These are phyloP conservation scores for Bicyclus anynana DNA, from an alignment of 1,140 invertebrate genomes.

Conservation along the genomic window DNA sequence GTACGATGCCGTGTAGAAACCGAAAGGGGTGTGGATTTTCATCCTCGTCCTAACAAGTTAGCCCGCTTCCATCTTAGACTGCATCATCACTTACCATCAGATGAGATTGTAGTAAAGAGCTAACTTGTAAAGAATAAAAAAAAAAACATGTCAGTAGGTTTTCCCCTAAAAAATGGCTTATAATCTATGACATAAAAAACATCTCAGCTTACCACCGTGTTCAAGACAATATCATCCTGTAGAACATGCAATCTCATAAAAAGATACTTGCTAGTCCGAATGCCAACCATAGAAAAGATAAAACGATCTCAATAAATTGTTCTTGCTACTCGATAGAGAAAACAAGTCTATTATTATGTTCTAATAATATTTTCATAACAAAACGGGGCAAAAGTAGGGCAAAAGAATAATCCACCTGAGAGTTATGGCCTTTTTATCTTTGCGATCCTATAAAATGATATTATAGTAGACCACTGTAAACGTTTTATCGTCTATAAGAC, in stretches of 20 bases:
- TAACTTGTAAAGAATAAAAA: too few relatives aligned
- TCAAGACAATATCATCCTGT: too few relatives aligned
- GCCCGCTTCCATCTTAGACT: too few relatives aligned
- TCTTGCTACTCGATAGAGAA: not conserved
- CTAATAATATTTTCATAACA: slow-evolving; percentile 13
- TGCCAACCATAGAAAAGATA: not conserved
- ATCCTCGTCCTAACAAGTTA: too few relatives aligned
- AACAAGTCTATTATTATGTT: slow-evolving; percentile 5
- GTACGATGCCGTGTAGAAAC: too few relatives aligned
- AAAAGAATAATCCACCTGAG: slow-evolving; percentile 21
- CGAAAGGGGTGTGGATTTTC: too few relatives aligned
- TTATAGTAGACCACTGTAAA: slow-evolving; percentile 17
- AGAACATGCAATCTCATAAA: not conserved
- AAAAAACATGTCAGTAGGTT: too few relatives aligned
- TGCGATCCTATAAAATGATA: slow-evolving; percentile 22
- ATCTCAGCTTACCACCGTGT: too few relatives aligned
- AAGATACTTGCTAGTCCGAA: not conserved
- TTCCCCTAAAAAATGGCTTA: too few relatives aligned
- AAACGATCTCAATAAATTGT: not conserved
- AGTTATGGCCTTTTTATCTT: slow-evolving; percentile 20
- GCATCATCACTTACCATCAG: too few relatives aligned
- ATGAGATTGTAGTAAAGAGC: too few relatives aligned
- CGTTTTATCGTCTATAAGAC: slow-evolving; percentile 22
- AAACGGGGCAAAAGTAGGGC: slow-evolving; percentile 7
- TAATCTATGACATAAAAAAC: too few relatives aligned